Conservation (phyloP, 1,140 invertebrate species). For the Trichogramma pretiosum region DNA sequence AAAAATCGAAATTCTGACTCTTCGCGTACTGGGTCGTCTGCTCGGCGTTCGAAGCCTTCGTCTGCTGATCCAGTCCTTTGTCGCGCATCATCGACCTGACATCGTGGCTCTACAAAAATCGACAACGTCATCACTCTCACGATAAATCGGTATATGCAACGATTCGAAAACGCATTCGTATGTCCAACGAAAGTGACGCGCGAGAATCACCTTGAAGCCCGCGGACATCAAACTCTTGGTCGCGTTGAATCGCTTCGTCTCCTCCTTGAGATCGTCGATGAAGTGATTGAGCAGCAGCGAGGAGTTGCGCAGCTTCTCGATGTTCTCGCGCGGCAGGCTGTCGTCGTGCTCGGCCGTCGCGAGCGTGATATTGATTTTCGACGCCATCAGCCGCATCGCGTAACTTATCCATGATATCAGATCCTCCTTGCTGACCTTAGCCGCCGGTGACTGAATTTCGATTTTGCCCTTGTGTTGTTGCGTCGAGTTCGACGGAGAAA, state of each 20-base stretch:
- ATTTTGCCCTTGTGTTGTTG: too few relatives aligned
- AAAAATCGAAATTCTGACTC: too few relatives aligned
- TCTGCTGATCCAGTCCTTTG: too few relatives aligned
- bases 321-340: slow-evolving; percentile 4
- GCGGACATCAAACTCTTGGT: neutral
- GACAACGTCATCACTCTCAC: too few relatives aligned
- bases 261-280: neutral
- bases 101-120: too few relatives aligned
- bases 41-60: too few relatives aligned
- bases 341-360: neutral
- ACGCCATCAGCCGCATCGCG: slow-evolving; percentile 36
- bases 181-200: too few relatives aligned
- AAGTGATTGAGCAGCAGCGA: slow-evolving; percentile 4
- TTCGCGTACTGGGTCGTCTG: too few relatives aligned
- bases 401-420: slow-evolving; percentile 36
- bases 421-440: slow-evolving; percentile 32
- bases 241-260: neutral
- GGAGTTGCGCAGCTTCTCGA: slow-evolving; percentile 11
- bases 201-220: neutral
- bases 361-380: slow-evolving; percentile 35
- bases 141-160: too few relatives aligned
- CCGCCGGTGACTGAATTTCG: slow-evolving; percentile 33
- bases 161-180: too few relatives aligned
- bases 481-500: neutral
- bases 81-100: too few relatives aligned